Base-by-base conservation (phyloP, 2,888 invertebrate species). In the Stratiomys singularior region DNA sequence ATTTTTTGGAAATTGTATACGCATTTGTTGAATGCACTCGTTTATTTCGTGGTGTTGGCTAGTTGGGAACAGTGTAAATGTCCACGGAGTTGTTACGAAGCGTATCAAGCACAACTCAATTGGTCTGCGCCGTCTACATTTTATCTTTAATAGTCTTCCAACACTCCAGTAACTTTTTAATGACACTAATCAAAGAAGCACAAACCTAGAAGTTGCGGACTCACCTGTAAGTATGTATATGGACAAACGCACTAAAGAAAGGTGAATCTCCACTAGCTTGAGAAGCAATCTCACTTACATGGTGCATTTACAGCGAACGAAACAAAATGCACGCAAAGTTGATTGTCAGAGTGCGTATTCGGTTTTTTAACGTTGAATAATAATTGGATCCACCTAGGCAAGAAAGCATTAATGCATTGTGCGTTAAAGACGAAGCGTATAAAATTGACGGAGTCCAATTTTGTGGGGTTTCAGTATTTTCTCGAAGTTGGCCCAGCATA, bases 361-460 rank as follows among this genome's bases (percentile, higher is more conserved):
- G 52, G 25, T 7, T 46, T 44, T 27, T 71, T 46, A n/a, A 15
- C 46, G 52, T 23, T 13, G 9, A 44, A 21, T 67, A 44, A 23
- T 44, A 46, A 46, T 9, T 46, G 52, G 47, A 47, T 71, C 13
- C 52, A 52, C 71, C 71, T 52, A 47, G 27, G 46, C 15, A 71
- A 25, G 27, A n/a, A 13, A 27, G 52, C 11, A 37, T 11, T 9
- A 18, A 18, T 44, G 67, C 47, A 47, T 11, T 21, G 27, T 47
- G 44, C 67, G 46, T 25, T n/a, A 44, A 71, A 71, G 71, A 71
- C 71, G 47, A 71, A 71, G 27, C 52, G 67, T 46, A 67, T 67
- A 13, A 46, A 64, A 64, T 60, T 37, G 67, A 37, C 23, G 44
- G 71, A 28, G 4, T 60, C 47, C 27, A 47, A 47, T 71, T 71